A percentile compares a stretch with the other conserved stretches of the same genome.
Evolutionary conservation across 2,888 invertebrate species (phyloP).

Genomic region (Philopedon plagiatum): DNA sequence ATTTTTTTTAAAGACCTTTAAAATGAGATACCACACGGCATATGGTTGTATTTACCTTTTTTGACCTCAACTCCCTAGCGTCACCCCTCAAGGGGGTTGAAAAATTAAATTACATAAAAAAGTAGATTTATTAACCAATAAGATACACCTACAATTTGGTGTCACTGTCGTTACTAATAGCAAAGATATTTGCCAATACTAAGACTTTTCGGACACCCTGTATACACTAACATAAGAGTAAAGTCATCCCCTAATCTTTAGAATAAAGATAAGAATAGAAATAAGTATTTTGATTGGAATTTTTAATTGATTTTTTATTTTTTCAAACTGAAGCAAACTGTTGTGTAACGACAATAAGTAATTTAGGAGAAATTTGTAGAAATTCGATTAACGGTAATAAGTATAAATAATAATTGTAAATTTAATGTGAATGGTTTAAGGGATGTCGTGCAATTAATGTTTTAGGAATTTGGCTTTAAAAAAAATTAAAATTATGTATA

Average conservation of each 20-base stretch:
- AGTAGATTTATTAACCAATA: too few relatives aligned
- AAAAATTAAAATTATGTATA: neutral
- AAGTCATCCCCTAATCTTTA: neutral
- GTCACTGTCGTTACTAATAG: too few relatives aligned
- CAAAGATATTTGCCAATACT: too few relatives aligned
- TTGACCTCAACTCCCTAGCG: too few relatives aligned
- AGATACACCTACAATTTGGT: too few relatives aligned
- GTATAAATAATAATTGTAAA: conserved; percentile 18
- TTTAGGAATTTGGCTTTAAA: conserved; percentile 1
- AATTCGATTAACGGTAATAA: conserved; percentile 7
- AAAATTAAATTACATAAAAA: too few relatives aligned
- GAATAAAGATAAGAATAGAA: conserved; percentile 27
- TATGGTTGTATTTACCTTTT: too few relatives aligned
- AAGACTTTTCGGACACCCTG: neutral
- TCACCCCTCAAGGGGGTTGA: too few relatives aligned
- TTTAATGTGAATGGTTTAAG: conserved; percentile 28
- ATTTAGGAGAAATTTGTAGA: conserved; percentile 61
- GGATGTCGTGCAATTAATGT: conserved; percentile 22
- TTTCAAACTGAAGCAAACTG: conserved; percentile 60
- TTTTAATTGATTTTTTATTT: conserved; percentile 51
- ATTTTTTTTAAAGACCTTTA: too few relatives aligned
- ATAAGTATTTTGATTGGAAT: conserved; percentile 39
- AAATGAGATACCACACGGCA: too few relatives aligned
- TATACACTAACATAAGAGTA: neutral
- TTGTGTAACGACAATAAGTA: conserved; percentile 71